Evolutionary conservation across 1,140 invertebrate genomes (phyloP).

Genomic region (Brachionus koreanus): DNA sequence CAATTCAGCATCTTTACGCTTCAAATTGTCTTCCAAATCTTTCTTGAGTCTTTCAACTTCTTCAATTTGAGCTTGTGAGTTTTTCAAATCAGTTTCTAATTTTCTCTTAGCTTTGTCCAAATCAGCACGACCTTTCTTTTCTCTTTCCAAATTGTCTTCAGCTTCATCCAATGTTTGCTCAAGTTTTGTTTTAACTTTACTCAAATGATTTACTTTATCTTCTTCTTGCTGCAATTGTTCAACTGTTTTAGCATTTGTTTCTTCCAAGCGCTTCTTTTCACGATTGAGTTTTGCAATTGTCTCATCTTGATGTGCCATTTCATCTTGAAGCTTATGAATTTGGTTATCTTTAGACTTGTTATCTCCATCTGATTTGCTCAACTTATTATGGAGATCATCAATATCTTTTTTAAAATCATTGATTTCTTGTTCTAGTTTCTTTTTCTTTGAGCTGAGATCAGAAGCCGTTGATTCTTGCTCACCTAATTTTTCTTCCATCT

Average conservation of each 20-base stretch:
- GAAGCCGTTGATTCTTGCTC: constrained; percentile 91
- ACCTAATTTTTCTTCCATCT: constrained; percentile 86
- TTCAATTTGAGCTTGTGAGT: constrained; percentile 93
- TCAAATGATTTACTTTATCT: constrained; percentile 98
- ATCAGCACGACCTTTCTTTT: no score
- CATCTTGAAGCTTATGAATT: no score
- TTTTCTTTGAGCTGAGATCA: constrained; percentile 83
- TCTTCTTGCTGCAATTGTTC: constrained; percentile 94
- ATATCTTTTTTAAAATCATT: constrained; percentile 90
- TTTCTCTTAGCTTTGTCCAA: no score
- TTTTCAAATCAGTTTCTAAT: no score
- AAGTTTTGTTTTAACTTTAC: constrained; percentile 95
- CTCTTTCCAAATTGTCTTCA: no score
- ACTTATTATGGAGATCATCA: constrained; percentile 83
- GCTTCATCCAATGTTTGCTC: constrained; percentile 94
- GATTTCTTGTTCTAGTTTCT: constrained; percentile 90
- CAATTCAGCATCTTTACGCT: no score
- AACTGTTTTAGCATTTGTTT: no score
- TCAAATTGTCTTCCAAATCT: no score
- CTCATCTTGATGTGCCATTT: constrained; percentile 98
- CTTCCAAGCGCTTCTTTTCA: no score
- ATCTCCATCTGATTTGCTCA: no score
- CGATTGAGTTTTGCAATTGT: constrained; percentile 98
- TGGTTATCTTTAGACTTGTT: no score
- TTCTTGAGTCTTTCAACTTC: no score